These are phyloP conservation scores for Sweltsa coloradensis DNA, from an alignment of 1,140 invertebrate genomes.

Conservation along the genomic window DNA sequence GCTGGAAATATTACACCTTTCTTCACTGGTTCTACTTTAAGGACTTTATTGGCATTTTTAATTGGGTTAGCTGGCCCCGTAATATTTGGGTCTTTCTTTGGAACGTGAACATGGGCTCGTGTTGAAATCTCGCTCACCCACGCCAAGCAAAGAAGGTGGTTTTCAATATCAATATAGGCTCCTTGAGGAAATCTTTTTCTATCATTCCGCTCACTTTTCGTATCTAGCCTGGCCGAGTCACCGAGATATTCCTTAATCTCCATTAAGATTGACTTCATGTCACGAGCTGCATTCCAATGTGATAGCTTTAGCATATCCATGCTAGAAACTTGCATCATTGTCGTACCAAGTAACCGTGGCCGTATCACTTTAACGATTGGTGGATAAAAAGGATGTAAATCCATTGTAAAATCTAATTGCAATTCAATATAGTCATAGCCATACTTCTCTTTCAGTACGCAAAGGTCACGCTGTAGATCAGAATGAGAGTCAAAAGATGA, in stretches of 20 bases:
- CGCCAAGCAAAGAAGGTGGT: slow-evolving; percentile 24
- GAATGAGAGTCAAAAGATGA: slow-evolving; percentile 22
- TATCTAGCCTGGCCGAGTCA: slow-evolving; percentile 24
- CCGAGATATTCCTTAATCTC: slow-evolving; percentile 26
- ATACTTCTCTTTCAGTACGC: slow-evolving; percentile 19
- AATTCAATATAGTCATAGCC: slow-evolving; percentile 27
- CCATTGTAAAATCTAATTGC: slow-evolving; percentile 28
- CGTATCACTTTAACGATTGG: slow-evolving; percentile 27
- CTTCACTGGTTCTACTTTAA: not conserved
- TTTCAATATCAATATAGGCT: slow-evolving; percentile 25
- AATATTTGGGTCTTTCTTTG: not conserved
- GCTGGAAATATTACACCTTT: slow-evolving; percentile 11
- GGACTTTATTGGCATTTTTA: not conserved
- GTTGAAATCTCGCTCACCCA: slow-evolving; percentile 23
- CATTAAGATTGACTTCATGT: slow-evolving; percentile 21
- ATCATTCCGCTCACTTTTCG: slow-evolving; percentile 24
- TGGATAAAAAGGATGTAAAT: slow-evolving; percentile 29
- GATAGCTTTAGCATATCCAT: slow-evolving; percentile 27
- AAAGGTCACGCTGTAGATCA: slow-evolving; percentile 21
- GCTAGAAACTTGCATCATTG: slow-evolving; percentile 27
- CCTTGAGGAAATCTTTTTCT: slow-evolving; percentile 20
- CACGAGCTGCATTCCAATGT: slow-evolving; percentile 26
- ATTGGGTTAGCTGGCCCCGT: not conserved
- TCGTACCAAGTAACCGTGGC: slow-evolving; percentile 24
- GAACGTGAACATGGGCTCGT: not conserved